A percentile compares a stretch with the other conserved stretches of the same genome.
These are phyloP conservation scores for Arnoldichthys spilopterus DNA, from an alignment of 2,797 vertebrate species.

Conservation along the genomic window DNA sequence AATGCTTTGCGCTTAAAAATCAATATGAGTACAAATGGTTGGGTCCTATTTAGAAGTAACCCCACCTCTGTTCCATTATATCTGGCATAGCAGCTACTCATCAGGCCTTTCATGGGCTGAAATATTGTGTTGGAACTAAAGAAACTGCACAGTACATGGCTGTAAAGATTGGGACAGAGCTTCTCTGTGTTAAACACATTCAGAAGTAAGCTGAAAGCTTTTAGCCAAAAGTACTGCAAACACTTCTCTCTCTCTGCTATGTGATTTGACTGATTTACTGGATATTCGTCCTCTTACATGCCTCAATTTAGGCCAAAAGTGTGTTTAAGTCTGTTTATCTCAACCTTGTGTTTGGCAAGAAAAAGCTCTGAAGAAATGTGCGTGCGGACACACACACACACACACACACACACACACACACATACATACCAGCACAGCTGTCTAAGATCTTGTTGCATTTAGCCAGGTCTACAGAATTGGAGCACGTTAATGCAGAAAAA, in stretches of 20 bases:
- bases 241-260: background rate
- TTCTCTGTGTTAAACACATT: background rate
- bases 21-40: background rate
- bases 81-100: background rate
- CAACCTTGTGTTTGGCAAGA: conserved; percentile 20
- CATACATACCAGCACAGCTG: conserved; percentile 41
- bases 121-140: background rate
- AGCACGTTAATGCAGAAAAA: conserved; percentile 34
- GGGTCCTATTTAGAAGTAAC: background rate
- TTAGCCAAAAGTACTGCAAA: background rate
- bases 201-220: background rate
- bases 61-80: background rate
- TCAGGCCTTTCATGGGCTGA: background rate
- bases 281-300: background rate
- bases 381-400: background rate
- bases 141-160: background rate
- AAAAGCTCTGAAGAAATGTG: conserved; percentile 8
- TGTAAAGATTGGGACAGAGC: background rate
- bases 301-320: conserved; percentile 16
- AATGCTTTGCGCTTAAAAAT: too few relatives aligned
- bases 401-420: conserved; percentile 24
- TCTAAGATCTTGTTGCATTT: conserved; percentile 36
- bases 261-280: background rate
- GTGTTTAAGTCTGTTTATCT: conserved; percentile 22
- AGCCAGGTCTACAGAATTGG: conserved; percentile 14